These are phyloP conservation scores for Pheosia gnoma DNA, from an alignment of 2,888 invertebrate species.

Conservation along the genomic window DNA sequence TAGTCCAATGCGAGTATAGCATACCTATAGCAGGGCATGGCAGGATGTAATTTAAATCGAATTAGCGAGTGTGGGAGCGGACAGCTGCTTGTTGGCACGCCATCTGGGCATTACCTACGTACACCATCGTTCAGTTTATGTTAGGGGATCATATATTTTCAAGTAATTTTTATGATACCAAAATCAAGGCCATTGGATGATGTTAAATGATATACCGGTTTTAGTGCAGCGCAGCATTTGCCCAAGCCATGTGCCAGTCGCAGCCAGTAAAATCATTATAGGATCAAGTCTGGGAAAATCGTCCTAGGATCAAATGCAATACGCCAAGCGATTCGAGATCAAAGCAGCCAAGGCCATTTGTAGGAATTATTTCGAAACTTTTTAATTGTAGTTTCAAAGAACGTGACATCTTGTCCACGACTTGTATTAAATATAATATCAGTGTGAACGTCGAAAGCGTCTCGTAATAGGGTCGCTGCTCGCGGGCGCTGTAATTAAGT, in stretches of 20 bases:
- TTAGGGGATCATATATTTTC: not conserved
- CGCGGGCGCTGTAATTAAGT: slow-evolving; percentile 12
- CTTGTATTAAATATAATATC: not conserved
- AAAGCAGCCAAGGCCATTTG: not conserved
- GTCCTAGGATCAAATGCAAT: too few species aligned
- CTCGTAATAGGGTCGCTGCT: slow-evolving; percentile 4
- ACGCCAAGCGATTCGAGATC: too few species aligned
- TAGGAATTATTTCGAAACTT: not conserved
- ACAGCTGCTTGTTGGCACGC: slow-evolving; percentile 10
- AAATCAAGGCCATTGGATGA: too few species aligned
- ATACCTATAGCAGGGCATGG: not conserved
- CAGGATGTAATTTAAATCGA: slow-evolving; percentile 7
- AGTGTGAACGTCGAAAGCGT: not conserved
- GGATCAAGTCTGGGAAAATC: too few species aligned
- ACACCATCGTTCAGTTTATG: not conserved
- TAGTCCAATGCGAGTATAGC: not conserved
- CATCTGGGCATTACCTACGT: slow-evolving; percentile 9
- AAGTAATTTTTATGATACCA: not conserved
- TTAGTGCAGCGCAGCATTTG: too few species aligned
- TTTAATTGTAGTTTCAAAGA: not conserved
- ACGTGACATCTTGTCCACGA: not conserved
- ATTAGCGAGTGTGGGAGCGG: slow-evolving; percentile 10
- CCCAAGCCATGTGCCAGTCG: too few species aligned
- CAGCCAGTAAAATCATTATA: too few species aligned
- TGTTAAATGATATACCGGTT: too few species aligned